A percentile compares a stretch with the other conserved stretches of the same genome.
These are phyloP conservation scores for Uloborus plumipes DNA, from an alignment of 2,888 invertebrate species.

Conservation along the genomic window DNA sequence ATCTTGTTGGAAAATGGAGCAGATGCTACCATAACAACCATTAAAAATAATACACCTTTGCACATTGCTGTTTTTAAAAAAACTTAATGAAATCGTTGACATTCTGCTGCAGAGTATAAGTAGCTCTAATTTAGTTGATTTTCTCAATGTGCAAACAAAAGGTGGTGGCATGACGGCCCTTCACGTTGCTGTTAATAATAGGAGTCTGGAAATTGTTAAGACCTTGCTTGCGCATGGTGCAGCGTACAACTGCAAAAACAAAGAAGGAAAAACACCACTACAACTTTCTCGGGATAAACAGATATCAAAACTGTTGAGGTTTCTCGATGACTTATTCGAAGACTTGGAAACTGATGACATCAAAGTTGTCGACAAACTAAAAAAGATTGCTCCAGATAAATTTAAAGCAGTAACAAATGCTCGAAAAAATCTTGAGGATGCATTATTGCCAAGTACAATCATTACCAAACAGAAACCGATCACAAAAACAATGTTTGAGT, in stretches of 20 bases:
- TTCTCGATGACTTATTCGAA: no score
- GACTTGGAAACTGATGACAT: no score
- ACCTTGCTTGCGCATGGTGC: conserved; percentile 14
- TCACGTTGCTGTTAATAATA: conserved; percentile 12
- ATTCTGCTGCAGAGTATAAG: conserved; percentile 4
- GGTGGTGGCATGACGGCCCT: not conserved
- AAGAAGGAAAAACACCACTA: conserved; percentile 6
- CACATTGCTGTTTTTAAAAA: not conserved
- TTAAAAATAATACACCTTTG: not conserved
- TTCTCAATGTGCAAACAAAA: conserved; percentile 20
- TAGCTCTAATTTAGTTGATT: not conserved
- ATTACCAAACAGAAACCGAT: no score
- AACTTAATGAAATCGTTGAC: not conserved
- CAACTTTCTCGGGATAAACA: not conserved
- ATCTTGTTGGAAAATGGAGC: not conserved
- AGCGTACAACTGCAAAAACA: conserved; percentile 18
- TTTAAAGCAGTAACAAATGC: no score
- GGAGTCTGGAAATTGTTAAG: not conserved
- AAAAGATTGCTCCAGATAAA: no score
- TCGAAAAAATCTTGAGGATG: no score
- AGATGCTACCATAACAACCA: not conserved
- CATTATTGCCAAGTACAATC: no score
- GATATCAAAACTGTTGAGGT: no score
- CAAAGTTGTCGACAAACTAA: no score
- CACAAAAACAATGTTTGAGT: no score